These are phyloP conservation scores for Erynnis tages DNA, from an alignment of 2,888 invertebrate genomes.

Conservation along the genomic window DNA sequence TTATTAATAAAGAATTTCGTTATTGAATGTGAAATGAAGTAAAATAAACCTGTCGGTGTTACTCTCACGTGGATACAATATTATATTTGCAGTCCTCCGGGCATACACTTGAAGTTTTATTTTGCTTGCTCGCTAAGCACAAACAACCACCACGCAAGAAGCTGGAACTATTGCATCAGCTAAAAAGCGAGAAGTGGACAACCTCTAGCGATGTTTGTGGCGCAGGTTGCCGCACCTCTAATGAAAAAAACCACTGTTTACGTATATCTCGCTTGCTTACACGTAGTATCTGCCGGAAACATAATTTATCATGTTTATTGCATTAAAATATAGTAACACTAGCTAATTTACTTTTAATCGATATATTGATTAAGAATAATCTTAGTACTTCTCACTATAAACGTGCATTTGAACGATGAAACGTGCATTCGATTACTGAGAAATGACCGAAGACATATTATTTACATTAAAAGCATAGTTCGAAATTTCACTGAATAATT, in stretches of 20 bases:
- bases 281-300: conserved; percentile 7
- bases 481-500: too few species aligned
- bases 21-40: background rate
- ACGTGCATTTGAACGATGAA: too few species aligned
- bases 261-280: too few species aligned
- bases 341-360: too few species aligned
- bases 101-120: conserved; percentile 40
- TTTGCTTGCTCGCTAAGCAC: conserved; percentile 43
- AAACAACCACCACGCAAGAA: conserved; percentile 60
- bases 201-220: conserved; percentile 51
- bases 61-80: background rate
- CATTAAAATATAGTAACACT: too few species aligned
- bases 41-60: background rate
- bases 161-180: conserved; percentile 72
- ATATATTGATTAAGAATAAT: too few species aligned
- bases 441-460: too few species aligned
- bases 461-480: too few species aligned
- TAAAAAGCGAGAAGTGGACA: conserved; percentile 48
- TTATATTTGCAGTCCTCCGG: conserved; percentile 45
- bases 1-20: background rate
- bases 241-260: too few species aligned
- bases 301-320: too few species aligned
- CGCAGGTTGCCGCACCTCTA: conserved; percentile 55
- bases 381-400: too few species aligned
- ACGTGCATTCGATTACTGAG: too few species aligned